Base-by-base conservation (phyloP, 2,888 invertebrate species). In the Trichacis sp. region DNA sequence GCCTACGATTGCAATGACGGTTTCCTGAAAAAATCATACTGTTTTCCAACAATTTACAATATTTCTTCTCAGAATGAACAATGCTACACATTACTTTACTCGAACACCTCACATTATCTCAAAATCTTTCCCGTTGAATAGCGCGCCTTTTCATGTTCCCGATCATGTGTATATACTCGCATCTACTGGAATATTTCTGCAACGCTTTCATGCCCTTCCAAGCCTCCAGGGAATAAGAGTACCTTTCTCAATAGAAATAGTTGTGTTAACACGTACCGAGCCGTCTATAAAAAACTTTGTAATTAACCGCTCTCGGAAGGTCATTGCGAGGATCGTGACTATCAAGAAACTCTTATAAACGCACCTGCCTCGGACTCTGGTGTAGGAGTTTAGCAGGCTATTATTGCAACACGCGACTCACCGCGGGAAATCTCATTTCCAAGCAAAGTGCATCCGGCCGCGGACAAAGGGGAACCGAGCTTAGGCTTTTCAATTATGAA, bases 341-440 rank as follows among this genome's bases (percentile, higher is more conserved):
- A 60, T 68, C 60, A 52, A 63, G 60, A 43, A 43, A 18, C 18
- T 43, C 11, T 8, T 43, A 18, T 43, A 19, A 43, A 57, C 63
- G 63, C 67, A 68, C 67, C 67, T 68, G 67, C 67, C 40, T 43
- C 45, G 53, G 45, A 59, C 53, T 20, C 50, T 6, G 15, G 60
- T 50, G 66, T 67, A 67, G 60, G 59, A 67, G 67, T 58, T 58
- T 58, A 62, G 51, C 47, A 48, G 47, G 24, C 48, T 46, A 60
- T 67, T 63, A 67, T 53, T 63, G 56, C 67, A 63, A 57, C 63
- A 63, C 63, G 67, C 67, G 60, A 63, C 63, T 56, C 67, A 33
- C 63, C 60, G 63, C 63, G 54, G 68, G 68, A 64, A 68, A 68
- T 68, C 64, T 61, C 57, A 56, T 68, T 63, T 64, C 54, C 58